Conservation (phyloP, 2,888 invertebrate genomes). For the Hydropsyche betteni region DNA sequence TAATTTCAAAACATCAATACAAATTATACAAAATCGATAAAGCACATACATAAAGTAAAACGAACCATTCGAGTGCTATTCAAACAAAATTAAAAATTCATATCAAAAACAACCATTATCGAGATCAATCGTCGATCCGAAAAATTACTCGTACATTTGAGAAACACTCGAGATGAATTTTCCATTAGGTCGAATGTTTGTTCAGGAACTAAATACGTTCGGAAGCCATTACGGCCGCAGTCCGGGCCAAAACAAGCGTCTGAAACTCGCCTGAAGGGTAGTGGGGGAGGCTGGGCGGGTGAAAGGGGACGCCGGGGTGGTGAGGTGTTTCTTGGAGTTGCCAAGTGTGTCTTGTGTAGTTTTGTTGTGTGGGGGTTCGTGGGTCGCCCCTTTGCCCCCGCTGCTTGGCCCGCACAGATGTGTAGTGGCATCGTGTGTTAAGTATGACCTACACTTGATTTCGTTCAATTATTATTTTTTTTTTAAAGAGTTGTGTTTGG, state of each 20-base stretch:
- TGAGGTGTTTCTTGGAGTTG: constrained; percentile 7
- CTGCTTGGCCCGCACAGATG: constrained; percentile 36
- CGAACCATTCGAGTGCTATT: too few relatives aligned
- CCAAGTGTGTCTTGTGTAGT: constrained; percentile 7
- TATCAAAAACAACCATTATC: too few relatives aligned
- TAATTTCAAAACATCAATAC: too few relatives aligned
- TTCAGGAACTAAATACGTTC: constrained; percentile 21
- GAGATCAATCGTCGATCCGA: too few relatives aligned
- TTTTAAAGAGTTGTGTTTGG: too few relatives aligned
- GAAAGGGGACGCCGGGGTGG: background rate
- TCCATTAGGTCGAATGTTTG: constrained; percentile 17
- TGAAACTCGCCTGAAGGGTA: background rate
- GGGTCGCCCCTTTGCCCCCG: constrained; percentile 35
- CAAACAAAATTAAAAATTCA: too few relatives aligned
- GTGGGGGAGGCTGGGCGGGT: background rate
- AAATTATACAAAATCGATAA: too few relatives aligned
- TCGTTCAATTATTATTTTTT: background rate
- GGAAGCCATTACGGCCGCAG: constrained; percentile 5
- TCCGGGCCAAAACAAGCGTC: constrained; percentile 21
- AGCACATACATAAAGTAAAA: too few relatives aligned
- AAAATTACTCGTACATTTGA: too few relatives aligned
- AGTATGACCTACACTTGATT: constrained; percentile 23
- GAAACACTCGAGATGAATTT: background rate
- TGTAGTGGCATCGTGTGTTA: constrained; percentile 16
- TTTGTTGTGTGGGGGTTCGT: constrained; percentile 5